Evolutionary conservation across 2,113 vertebrate genomes (phyloP), one percentile per base, ranked within the genome.

Genomic region (Tapirus terrestris): DNA sequence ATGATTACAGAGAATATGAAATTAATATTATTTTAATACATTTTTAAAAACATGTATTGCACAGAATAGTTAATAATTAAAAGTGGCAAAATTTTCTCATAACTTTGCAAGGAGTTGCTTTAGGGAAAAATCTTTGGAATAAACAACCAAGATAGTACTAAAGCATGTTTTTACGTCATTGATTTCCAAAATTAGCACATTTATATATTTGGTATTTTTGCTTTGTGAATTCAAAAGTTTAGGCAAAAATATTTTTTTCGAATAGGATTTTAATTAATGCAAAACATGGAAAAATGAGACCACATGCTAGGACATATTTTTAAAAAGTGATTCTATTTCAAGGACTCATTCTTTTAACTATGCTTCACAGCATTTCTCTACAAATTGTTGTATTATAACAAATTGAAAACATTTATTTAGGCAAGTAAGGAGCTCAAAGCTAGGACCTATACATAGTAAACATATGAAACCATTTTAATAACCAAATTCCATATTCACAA

Each of bases 321-420:
- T 98, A 86, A 97, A 98, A 98, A 97, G 68, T 89, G 92, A 97
- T 98, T 98, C 98, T 98, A 98, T 98, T 99, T 98, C 97, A 98
- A 98, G 81, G 97, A 96, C 77, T 98, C 91, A 95, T 98, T 98
- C 98, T 98, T 98, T 99, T 97, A 98, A 98, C 94, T 97, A 95
- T 95, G 96, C 97, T 99, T 99, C 98, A 98, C 97, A 98, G 96
- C 98, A 98, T 96, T 98, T 97, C 96, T 98, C 94, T 98, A 98
- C 94, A 98, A 98, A 99, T 98, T 98, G 94, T 97, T 98, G 93
- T 98, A 98, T 98, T 98, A 93, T 86, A 97, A 92, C 72, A 99
- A 98, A 99, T 98, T 98, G 97, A 98, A 99, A 99, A 98, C 98
- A 98, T 98, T 98, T 98, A 98, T 98, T 98, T 98, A 98, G 98